A percentile compares a stretch with the other conserved stretches of the same genome.
Evolutionary conservation across 2,888 invertebrate species (phyloP).

Genomic region (Clitarchus hookeri): DNA sequence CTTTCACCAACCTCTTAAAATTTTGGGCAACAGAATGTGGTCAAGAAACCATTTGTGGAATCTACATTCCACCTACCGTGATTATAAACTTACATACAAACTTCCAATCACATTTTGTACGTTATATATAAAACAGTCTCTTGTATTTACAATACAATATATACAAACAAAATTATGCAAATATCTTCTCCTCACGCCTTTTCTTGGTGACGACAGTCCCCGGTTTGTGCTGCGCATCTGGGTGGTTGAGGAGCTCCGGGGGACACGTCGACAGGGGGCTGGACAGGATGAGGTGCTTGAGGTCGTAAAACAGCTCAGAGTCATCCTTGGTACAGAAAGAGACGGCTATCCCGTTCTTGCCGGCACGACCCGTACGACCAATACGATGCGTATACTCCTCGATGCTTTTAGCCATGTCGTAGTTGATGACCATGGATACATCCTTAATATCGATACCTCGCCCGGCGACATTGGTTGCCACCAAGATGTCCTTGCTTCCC

Average conservation of each 20-base stretch:
- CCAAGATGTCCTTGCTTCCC: slow-evolving; percentile 95
- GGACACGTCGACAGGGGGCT: slow-evolving; percentile 95
- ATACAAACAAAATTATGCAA: slow-evolving; percentile 64
- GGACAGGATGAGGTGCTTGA: slow-evolving; percentile 86
- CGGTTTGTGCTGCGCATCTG: slow-evolving; percentile 97
- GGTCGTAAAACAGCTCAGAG: slow-evolving; percentile 91
- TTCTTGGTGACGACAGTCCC: slow-evolving; percentile 90
- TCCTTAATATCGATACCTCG: slow-evolving; percentile 99
- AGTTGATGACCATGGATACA: slow-evolving; percentile 98
- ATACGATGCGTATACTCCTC: slow-evolving; percentile 99
- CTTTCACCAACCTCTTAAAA: too few relatives aligned
- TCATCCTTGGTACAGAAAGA: slow-evolving; percentile 98
- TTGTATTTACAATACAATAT: too few relatives aligned
- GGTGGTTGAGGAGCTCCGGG: slow-evolving; percentile 95
- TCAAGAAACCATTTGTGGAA: too few relatives aligned
- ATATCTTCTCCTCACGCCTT: slow-evolving; percentile 94
- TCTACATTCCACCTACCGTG: too few relatives aligned
- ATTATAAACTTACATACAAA: too few relatives aligned
- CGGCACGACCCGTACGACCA: slow-evolving; percentile 98
- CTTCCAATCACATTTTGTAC: too few relatives aligned
- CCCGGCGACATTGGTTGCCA: slow-evolving; percentile 99
- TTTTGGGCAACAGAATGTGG: too few relatives aligned
- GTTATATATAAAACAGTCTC: too few relatives aligned
- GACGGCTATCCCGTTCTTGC: slow-evolving; percentile 95
- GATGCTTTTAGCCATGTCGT: slow-evolving; percentile 99